Evolutionary conservation across 2,888 invertebrate genomes (phyloP).

Genomic region (Epirrita christyi): DNA sequence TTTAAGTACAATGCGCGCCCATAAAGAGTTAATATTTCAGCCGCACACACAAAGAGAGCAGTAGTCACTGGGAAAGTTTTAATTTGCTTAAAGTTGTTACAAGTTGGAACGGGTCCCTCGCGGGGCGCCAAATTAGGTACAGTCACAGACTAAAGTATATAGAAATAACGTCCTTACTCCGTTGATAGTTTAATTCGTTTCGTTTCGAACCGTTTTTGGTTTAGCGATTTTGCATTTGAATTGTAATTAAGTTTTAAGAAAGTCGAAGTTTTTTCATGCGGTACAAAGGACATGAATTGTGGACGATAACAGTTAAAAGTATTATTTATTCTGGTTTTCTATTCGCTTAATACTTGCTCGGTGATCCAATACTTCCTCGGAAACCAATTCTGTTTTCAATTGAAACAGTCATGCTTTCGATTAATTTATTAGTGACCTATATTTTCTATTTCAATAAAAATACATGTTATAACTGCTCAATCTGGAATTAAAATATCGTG

Average conservation of each 20-base stretch:
- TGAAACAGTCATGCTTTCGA: constrained; percentile 16
- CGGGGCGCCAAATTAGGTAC: constrained; percentile 81
- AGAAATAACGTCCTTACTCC: constrained; percentile 60
- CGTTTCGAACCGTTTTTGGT: constrained; percentile 57
- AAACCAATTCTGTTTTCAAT: constrained; percentile 24
- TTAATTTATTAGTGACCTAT: constrained; percentile 21
- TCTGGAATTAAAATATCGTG: constrained; percentile 4
- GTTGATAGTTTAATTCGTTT: constrained; percentile 80
- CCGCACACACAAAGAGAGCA: constrained; percentile 74
- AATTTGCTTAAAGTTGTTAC: constrained; percentile 84
- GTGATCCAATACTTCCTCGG: constrained; percentile 22
- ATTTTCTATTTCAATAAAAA: constrained; percentile 22
- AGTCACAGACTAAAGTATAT: constrained; percentile 58
- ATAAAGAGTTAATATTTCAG: constrained; percentile 84
- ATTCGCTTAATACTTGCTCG: constrained; percentile 28
- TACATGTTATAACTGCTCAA: constrained; percentile 1
- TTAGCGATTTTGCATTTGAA: constrained; percentile 55
- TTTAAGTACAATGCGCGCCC: constrained; percentile 71
- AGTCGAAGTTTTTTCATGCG: constrained; percentile 32
- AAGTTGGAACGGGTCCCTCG: constrained; percentile 80
- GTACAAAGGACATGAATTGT: constrained; percentile 37
- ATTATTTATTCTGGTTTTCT: constrained; percentile 27
- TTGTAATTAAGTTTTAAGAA: constrained; percentile 54
- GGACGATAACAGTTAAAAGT: constrained; percentile 29
- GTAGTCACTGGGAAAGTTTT: constrained; percentile 80